Percentiles rank a stretch among this genome's conserved stretches.
Conservation (phyloP, 2,888 invertebrate species). For the Macroteleia sp. region DNA sequence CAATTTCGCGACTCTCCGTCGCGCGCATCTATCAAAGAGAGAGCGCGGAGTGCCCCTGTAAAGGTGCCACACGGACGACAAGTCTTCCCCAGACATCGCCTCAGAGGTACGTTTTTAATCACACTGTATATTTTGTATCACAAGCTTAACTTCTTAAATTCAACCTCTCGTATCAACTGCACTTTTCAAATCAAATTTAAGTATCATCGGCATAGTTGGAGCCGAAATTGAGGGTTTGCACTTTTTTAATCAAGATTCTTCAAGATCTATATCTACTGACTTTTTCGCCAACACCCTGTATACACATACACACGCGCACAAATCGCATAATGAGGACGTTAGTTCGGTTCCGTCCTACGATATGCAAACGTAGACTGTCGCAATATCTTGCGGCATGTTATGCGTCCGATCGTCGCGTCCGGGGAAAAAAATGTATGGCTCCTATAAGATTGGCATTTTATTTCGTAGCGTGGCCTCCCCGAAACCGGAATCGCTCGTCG, state of each 20-base stretch:
- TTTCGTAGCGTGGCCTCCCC: slow-evolving; percentile 70
- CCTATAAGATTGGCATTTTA: slow-evolving; percentile 77
- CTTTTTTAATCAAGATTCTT: slow-evolving; percentile 18
- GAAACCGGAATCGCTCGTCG: slow-evolving; percentile 62
- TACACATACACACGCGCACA: slow-evolving; percentile 38
- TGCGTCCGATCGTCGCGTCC: slow-evolving; percentile 66
- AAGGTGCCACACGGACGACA: slow-evolving; percentile 55
- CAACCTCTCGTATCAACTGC: too few relatives aligned
- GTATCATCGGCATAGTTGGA: too few relatives aligned
- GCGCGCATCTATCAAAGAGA: slow-evolving; percentile 62
- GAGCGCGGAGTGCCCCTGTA: slow-evolving; percentile 54
- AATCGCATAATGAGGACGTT: slow-evolving; percentile 71
- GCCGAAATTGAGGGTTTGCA: too few relatives aligned
- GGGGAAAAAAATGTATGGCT: slow-evolving; percentile 69
- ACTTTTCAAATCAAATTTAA: too few relatives aligned
- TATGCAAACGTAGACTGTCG: slow-evolving; percentile 68
- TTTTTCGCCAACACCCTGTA: slow-evolving; percentile 47
- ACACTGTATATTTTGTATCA: too few relatives aligned
- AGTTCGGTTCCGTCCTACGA: slow-evolving; percentile 65
- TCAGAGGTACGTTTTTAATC: slow-evolving; percentile 45
- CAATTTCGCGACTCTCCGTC: slow-evolving; percentile 67
- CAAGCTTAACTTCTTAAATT: too few relatives aligned
- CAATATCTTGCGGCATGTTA: slow-evolving; percentile 70
- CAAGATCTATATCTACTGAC: slow-evolving; percentile 36
- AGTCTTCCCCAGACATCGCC: slow-evolving; percentile 57